A percentile compares a stretch with the other conserved stretches of the same genome.
Conservation (phyloP, 1,140 invertebrate genomes). For the Calliopsis andreniformis region DNA sequence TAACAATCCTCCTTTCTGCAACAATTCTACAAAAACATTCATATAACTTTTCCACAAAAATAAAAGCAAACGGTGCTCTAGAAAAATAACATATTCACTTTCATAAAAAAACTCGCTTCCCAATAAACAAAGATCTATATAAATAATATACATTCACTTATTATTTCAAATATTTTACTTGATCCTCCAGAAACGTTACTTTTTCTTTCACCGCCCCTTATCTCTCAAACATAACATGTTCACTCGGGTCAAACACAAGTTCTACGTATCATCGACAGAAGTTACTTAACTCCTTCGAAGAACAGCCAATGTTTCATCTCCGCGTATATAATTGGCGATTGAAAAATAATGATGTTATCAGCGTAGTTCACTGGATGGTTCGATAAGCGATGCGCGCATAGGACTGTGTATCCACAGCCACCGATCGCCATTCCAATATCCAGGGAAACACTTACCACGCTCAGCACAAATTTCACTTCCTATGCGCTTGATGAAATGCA, state of each 20-base stretch:
- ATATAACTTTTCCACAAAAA: too few species aligned
- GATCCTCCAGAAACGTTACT: background rate
- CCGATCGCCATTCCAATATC: background rate
- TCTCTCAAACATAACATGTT: background rate
- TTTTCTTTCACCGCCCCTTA: too few species aligned
- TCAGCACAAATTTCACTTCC: background rate
- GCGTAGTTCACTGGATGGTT: background rate
- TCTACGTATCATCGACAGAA: background rate
- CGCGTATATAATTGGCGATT: background rate
- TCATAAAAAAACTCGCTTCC: too few species aligned
- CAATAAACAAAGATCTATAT: too few species aligned
- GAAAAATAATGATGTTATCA: background rate
- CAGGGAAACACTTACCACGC: too few species aligned
- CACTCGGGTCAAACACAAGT: background rate
- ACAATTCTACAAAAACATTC: too few species aligned
- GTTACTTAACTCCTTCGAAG: background rate
- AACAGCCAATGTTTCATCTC: conserved; percentile 5
- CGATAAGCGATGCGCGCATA: background rate
- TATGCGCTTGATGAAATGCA: too few species aligned
- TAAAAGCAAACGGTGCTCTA: too few species aligned
- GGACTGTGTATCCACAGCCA: background rate
- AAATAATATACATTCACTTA: too few species aligned
- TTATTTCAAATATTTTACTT: too few species aligned
- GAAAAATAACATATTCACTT: too few species aligned
- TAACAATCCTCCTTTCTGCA: background rate